Evolutionary conservation across 2,113 vertebrate genomes (phyloP), one percentile per base, ranked within the genome.

Genomic region (Hylia prasina): DNA sequence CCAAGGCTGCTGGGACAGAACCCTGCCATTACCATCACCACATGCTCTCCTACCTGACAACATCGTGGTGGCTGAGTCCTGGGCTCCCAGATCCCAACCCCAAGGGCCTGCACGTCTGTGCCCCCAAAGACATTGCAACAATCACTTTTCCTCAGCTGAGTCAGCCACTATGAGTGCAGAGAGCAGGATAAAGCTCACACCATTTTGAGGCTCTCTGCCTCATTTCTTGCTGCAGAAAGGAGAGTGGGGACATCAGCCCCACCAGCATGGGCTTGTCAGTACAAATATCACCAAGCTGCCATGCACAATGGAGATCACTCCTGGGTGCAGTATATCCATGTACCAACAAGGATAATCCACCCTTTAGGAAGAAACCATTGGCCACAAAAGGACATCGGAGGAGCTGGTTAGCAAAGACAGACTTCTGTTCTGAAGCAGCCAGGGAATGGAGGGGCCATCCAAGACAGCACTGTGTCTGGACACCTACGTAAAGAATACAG

Each of bases 261-360:
- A 48, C 21, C 1, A 2, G 13, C 53, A 33, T 0, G 0, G 33
- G 42, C 63, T 75, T 72, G n/a, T 33, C 82, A 82, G 47, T n/a
- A 37, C 42, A 79, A 81, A 40, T 40, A 82, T 40, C 18, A 71
- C n/a, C 30, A 45, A 77, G 31, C 35, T 10, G 20, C 23, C 61
- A 31, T 0, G 8, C 33, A n/a, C 0, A 0, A 35, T 18, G 39
- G 19, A 27, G 19, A 56, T 48, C 37, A 28, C 21, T 65, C 28
- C 57, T 6, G 27, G 31, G 53, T 90, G 60, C 70, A 88, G 78
- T 31, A 88, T 21, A 91, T 85, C 85, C n/a, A 13, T 7, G 8
- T 51, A 22, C 75, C 85, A 93, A 95, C 70, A 94, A 53, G 40
- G 22, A 50, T 19, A 66, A 82, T 33, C 16, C 31, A 35, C 18